Base-by-base conservation (phyloP, 2,113 vertebrate species). In the Microcebus ravelobensis region DNA sequence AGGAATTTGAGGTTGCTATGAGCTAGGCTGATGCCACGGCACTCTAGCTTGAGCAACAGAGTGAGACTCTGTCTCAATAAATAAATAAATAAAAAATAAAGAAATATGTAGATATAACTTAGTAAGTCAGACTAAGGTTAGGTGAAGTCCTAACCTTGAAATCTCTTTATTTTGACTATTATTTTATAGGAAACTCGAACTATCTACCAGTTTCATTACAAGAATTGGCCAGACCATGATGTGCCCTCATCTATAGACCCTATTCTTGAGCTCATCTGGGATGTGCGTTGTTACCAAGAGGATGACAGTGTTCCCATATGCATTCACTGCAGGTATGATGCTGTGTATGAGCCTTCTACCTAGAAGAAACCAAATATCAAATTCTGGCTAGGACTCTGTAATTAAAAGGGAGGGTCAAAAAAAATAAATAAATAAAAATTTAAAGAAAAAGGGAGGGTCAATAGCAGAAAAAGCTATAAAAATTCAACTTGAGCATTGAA, bases 211-310 rank as follows among this genome's bases (percentile, higher is more conserved):
- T 99, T 99, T 98, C 99, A 99, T 98, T 99, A 99, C 57, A 98
- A 98, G 97, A 99, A 99, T 76, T 99, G 99, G 99, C 99, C 99
- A 0, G 99, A 99, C 96, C 99, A 99, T 0, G 99, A 99, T 0
- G 98, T 99, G 1, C 99, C 99, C 25, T 99, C 99, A 1, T 99
- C 99, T 97, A 99, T 99, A 48, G 98, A 99, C 12, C 99, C 99
- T 80, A 99, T 99, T 96, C 98, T 99, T 96, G 98, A 99, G 94
- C 98, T 99, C 94, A 45, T 99, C 86, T 34, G 98, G 6, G 99
- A 99, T 79, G 98, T 99, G 96, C 99, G 99, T 8, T 94, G 97
- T 91, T 98, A 99, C 97, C 99, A 99, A 98, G 97, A 96, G 0
- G 98, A 99, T 0, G 99, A 99, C n/a, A 98, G 98, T 0, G 11